Conservation (phyloP, 2,113 vertebrate genomes). For the Phainopepla nitens region DNA sequence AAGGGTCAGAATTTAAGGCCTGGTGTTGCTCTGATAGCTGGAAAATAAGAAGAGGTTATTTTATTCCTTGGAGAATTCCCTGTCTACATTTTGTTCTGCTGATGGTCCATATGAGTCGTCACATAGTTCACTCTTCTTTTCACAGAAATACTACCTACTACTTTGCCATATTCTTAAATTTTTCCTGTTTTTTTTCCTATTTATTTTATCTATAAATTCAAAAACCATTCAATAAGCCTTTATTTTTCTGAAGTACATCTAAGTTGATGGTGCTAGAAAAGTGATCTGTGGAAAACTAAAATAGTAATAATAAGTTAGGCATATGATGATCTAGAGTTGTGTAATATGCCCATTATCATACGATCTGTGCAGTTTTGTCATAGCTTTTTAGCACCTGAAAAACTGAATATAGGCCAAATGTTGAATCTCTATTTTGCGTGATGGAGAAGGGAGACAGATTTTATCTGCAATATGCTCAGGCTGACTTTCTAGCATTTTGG, state of each 20-base stretch:
- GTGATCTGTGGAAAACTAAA: conserved; percentile 14
- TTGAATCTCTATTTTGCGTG: conserved; percentile 61
- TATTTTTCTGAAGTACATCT: neutral
- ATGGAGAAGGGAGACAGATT: conserved; percentile 62
- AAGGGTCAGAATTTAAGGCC: neutral
- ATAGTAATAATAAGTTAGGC: conserved; percentile 58
- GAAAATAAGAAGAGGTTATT: neutral
- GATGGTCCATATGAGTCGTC: neutral
- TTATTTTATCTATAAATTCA: neutral
- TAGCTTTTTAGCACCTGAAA: conserved; percentile 66
- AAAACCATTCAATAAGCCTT: neutral
- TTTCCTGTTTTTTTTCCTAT: accelerated
- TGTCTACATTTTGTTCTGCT: neutral
- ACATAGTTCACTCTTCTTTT: neutral
- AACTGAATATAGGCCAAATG: conserved; percentile 62
- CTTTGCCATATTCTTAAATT: neutral
- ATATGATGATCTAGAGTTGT: conserved; percentile 59
- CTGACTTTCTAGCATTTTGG: conserved; percentile 65
- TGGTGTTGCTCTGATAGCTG: neutral
- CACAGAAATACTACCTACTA: neutral
- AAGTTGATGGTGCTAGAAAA: conserved; percentile 10
- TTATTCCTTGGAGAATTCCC: neutral
- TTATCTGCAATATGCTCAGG: conserved; percentile 67
- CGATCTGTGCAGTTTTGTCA: conserved; percentile 62
- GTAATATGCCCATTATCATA: conserved; percentile 65